Conservation (phyloP, 2,113 vertebrate genomes). For the Vimba vimba region DNA sequence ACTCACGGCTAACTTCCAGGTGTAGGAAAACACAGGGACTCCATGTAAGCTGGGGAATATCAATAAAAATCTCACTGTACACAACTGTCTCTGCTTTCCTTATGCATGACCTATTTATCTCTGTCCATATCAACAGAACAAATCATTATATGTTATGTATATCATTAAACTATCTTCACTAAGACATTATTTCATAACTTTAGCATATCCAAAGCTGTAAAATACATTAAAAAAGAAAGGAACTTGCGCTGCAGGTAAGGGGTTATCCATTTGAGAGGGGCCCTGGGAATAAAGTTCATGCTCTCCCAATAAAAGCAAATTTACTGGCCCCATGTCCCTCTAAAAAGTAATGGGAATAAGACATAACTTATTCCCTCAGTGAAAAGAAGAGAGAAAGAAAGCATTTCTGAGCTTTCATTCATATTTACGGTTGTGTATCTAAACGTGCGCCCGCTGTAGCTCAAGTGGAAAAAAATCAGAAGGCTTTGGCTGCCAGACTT, state of each 20-base stretch:
- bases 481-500: conserved; percentile 51
- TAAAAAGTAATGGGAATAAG: conserved; percentile 62
- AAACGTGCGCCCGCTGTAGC: conserved; percentile 42
- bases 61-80: conserved; percentile 36
- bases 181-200: conserved; percentile 4
- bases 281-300: conserved; percentile 55
- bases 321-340: conserved; percentile 58
- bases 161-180: conserved; percentile 29
- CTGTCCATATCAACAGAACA: conserved; percentile 26
- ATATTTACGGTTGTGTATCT: conserved; percentile 59
- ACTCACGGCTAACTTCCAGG: conserved; percentile 57
- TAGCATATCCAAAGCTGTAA: conserved; percentile 29
- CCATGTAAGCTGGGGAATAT: conserved; percentile 55
- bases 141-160: conserved; percentile 41
- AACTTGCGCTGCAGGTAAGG: conserved; percentile 31
- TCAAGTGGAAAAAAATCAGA: conserved; percentile 52
- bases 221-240: conserved; percentile 33
- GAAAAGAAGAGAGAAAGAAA: conserved; percentile 49
- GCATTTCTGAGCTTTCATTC: conserved; percentile 57
- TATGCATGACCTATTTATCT: not conserved
- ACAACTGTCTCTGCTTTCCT: conserved; percentile 33
- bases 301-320: conserved; percentile 66
- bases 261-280: conserved; percentile 47
- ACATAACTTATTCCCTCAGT: conserved; percentile 55
- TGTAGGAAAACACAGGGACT: conserved; percentile 52